Percentiles rank a stretch among this genome's conserved stretches.
Conservation (phyloP, 2,797 vertebrate species). For the Chrosomus eos region DNA sequence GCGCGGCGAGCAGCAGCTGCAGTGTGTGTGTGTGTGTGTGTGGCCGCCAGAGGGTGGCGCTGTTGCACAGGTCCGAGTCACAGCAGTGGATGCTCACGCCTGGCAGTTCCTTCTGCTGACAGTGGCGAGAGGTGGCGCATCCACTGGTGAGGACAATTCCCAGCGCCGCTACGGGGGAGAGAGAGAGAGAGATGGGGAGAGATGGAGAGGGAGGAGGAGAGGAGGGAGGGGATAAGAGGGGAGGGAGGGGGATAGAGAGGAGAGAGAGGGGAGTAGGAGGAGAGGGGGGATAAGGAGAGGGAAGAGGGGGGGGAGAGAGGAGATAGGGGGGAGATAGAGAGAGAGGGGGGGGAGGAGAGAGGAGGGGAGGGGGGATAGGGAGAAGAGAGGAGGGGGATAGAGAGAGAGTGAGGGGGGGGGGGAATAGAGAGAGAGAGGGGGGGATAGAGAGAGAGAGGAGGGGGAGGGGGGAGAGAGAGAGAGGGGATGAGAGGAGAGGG, state of each 20-base stretch:
- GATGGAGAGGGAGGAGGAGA: neutral
- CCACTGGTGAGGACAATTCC: constrained; percentile 88
- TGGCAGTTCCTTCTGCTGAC: constrained; percentile 90
- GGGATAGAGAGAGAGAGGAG: no score
- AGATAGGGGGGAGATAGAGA: no score
- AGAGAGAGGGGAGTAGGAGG: no score
- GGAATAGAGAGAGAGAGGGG: no score
- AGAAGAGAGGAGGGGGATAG: no score
- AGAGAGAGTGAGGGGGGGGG: no score
- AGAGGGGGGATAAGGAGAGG: neutral
- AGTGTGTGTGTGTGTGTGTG: constrained; percentile 41
- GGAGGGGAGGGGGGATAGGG: neutral
- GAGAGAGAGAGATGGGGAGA: neutral
- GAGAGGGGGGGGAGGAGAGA: rapidly evolving
- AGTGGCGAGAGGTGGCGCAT: constrained; percentile 91
- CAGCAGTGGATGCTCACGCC: constrained; percentile 86
- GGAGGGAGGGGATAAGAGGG: neutral
- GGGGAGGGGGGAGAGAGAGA: rapidly evolving
- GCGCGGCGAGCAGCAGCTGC: constrained; percentile 47
- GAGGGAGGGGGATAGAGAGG: no score
- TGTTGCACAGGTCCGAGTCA: constrained; percentile 83
- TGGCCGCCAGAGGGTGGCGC: constrained; percentile 63
- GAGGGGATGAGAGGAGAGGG: no score
- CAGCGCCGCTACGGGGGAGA: constrained; percentile 77
- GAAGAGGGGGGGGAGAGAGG: no score